Evolutionary conservation across 1,140 invertebrate genomes (phyloP), one percentile per base, ranked within the genome.

Genomic region (Eubasilissa regina): DNA sequence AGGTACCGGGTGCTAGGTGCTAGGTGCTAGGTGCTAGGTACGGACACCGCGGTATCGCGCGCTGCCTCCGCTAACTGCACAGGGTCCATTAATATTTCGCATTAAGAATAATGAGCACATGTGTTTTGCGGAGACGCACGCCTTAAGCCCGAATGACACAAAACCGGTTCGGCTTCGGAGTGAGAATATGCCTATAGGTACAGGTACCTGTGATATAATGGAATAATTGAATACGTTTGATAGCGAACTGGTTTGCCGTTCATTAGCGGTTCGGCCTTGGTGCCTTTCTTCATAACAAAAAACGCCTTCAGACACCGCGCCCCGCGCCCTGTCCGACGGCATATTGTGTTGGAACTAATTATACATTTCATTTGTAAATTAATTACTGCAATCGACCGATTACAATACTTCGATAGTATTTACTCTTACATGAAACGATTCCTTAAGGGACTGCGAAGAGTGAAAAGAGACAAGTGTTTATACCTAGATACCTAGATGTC

Each of bases 271-370:
- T 64, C 25, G 60, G 60, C 60, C 60, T 64, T 64, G 60, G 12
- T 8, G 60, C 60, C 60, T 64, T 64, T 64, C 60, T 64, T 64
- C 60, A n/a, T 13, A 64, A 64, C 60, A 64, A 64, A 64, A 64
- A 64, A 64, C 60, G 35, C 19, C 60, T 64, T 43, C 13, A 15
- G 19, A 64, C 60, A 35, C 25, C 25, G 25, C 25, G 25, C 25
- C n/a, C n/a, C n/a, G n/a, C 1, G 25, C 25, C 1, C 25, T 35
- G 25, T 35, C 25, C 25, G 6, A 6, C 1, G 25, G 6, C 25
- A 35, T 35, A 3, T 6, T 35, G 25, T 35, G 25, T 35, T 35
- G 25, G 25, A 35, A 35, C 6, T 35, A 35, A 6, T 35, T 35
- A n/a, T n/a, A n/a, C n/a, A n/a, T n/a, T n/a, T n/a, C n/a, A n/a